Evolutionary conservation across 2,888 invertebrate genomes (phyloP), one percentile per base, ranked within the genome.

Genomic region (Nineta flava): DNA sequence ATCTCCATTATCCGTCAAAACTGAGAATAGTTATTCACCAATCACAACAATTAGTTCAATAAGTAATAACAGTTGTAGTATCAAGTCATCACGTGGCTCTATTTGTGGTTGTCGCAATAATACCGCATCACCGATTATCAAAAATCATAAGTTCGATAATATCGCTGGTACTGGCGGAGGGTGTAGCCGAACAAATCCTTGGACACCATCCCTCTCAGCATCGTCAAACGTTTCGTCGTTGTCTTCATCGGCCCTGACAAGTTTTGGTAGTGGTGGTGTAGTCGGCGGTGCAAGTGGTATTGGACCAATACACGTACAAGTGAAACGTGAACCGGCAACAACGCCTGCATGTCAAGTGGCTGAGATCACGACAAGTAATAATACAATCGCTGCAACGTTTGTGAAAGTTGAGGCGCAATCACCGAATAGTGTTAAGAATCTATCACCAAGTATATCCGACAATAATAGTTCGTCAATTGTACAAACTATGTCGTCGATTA

Each of bases 131-230:
- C 51, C 52, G 16, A n/a, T n/a, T n/a, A n/a, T 26, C 26, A 26
- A 5, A 3, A 19, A 19, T 19, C 19, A 19, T 26, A 26, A 26
- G 7, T 26, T 26, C 5, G 19, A 19, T 19, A 19, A 19, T n/a
- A n/a, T 44, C 40, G 13, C 13, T 16, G 50, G 71, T 31, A 35
- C 3, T 3, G 75, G 75, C 56, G 73, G 75, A 50, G 81, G 82
- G 2, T 83, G 82, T 63, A 81, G 81, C 61, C 70, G 82, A 45
- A 82, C 82, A 9, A 75, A 81, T 62, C 81, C 82, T 51, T 81
- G 80, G 80, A 65, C 57, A 46, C 61, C 55, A 59, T 13, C 32
- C 32, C 7, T 50, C 50, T 55, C 54, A 54, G 52, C 42, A 46
- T 49, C 51, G 58, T 53, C 55, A 48, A 55, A 55, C n/a, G 15